phyloP scores from a whole-genome alignment of 2,113 vertebrate species.

The Clarias magur region DNA sequence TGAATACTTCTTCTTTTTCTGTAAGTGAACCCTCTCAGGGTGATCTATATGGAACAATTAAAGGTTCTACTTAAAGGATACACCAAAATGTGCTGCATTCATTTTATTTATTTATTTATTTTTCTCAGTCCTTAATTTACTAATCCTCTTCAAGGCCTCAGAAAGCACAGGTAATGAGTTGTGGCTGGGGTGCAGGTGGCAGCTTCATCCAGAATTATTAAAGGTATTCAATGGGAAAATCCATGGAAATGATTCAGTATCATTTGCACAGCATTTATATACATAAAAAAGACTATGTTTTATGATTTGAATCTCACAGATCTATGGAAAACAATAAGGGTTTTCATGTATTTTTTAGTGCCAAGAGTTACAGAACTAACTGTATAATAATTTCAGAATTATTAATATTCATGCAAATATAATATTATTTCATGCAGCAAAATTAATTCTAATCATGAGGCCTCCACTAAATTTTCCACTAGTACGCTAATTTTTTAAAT shows the following conservation, averaged over 20 bases:
- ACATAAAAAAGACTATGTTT: background rate
- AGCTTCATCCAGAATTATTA: slow-evolving; percentile 1
- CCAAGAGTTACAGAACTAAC: background rate
- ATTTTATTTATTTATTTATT: too few relatives aligned
- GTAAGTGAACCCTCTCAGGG: background rate
- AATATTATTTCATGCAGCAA: too few relatives aligned
- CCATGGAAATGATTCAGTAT: background rate
- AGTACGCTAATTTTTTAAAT: background rate
- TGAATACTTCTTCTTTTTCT: background rate
- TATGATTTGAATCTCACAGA: background rate
- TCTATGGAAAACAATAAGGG: background rate
- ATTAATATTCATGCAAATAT: background rate
- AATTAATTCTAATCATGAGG: background rate
- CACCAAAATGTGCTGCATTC: background rate
- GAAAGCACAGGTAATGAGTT: background rate
- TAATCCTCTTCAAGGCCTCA: background rate
- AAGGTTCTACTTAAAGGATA: background rate
- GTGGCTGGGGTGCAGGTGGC: background rate
- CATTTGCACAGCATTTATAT: background rate
- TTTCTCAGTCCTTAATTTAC: background rate
- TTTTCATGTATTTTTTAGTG: background rate
- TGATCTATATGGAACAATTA: background rate
- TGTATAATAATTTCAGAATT: background rate
- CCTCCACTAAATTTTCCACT: background rate
- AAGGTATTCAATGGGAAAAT: background rate